A percentile compares a stretch with the other conserved stretches of the same genome.
Evolutionary conservation across 1,140 invertebrate genomes (phyloP).

Genomic region (Harlomillsia oculata): DNA sequence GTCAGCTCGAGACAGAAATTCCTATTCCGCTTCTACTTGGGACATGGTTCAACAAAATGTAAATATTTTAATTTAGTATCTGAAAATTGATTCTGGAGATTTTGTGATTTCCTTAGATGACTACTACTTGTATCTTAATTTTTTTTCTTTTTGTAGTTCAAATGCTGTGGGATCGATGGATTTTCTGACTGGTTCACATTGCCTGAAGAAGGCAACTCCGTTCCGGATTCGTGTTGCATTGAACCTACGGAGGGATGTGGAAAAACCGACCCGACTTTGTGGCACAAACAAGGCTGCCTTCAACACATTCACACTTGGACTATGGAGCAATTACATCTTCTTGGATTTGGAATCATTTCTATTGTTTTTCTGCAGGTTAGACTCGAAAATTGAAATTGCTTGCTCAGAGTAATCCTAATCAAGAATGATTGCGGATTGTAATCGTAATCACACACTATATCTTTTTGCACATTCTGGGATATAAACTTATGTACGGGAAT

Average conservation of each 20-base stretch:
- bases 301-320: conserved; percentile 37
- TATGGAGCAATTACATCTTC: conserved; percentile 38
- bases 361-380: conserved; percentile 40
- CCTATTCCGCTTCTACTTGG: conserved; percentile 56
- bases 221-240: conserved; percentile 66
- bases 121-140: not conserved
- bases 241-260: conserved; percentile 36
- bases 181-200: conserved; percentile 76
- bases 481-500: too few relatives aligned
- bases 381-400: too few relatives aligned
- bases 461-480: too few relatives aligned
- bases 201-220: conserved; percentile 54
- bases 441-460: too few relatives aligned
- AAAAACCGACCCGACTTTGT: conserved; percentile 16
- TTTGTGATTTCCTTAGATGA: not conserved
- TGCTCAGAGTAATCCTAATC: too few relatives aligned
- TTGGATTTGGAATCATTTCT: conserved; percentile 38
- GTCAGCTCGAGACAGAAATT: conserved; percentile 41
- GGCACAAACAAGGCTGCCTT: conserved; percentile 37
- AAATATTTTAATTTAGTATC: too few relatives aligned
- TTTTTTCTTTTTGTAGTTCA: conserved; percentile 60
- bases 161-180: conserved; percentile 72
- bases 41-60: conserved; percentile 62
- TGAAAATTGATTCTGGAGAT: conserved; percentile 1
- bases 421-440: too few relatives aligned